Evolutionary conservation across 1,140 invertebrate species (phyloP), one percentile per base, ranked within the genome.

Genomic region (Plutomurus gul): DNA sequence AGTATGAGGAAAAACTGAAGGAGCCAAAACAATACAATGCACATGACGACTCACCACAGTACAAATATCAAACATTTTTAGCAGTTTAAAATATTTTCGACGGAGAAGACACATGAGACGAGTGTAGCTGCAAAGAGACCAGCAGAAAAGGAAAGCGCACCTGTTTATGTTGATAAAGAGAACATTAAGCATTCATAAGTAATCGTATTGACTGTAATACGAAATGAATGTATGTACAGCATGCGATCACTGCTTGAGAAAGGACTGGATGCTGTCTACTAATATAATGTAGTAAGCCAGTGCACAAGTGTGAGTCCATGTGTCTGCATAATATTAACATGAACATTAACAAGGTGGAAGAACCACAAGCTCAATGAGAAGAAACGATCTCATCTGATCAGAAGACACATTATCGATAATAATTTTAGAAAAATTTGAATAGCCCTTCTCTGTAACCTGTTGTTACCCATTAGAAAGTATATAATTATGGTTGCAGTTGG

Each of bases 371-470:
- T 51, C n/a, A n/a, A n/a, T n/a, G n/a, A n/a, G 56, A 43, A 13
- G 27, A 18, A 65, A 65, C 27, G 30, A 65, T 18, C 30, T 7
- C 13, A 36, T 65, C 36, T 36, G 56, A 65, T 65, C 22, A 36
- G 11, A 65, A 46, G 5, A 39, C 37, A 72, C 36, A 39, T 40
- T 72, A 72, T 72, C 70, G 39, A 72, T 49, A 33, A 74, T 74
- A 74, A 47, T 74, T 74, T 74, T 49, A 74, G 40, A 74, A 74
- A 74, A 74, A 74, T 74, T 74, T 74, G 72, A 74, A 74, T 74
- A 74, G 72, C 39, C 43, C 72, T 72, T 72, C 70, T 72, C 36
- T 72, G n/a, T 43, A 74, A 74, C 72, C 72, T 74, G 72, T 74
- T 74, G 72, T 74, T 74, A 74, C 30, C 39, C 43, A 74, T 74